These are phyloP conservation scores for Margaritifera margaritifera DNA, from an alignment of 2,888 invertebrate genomes.

Conservation along the genomic window DNA sequence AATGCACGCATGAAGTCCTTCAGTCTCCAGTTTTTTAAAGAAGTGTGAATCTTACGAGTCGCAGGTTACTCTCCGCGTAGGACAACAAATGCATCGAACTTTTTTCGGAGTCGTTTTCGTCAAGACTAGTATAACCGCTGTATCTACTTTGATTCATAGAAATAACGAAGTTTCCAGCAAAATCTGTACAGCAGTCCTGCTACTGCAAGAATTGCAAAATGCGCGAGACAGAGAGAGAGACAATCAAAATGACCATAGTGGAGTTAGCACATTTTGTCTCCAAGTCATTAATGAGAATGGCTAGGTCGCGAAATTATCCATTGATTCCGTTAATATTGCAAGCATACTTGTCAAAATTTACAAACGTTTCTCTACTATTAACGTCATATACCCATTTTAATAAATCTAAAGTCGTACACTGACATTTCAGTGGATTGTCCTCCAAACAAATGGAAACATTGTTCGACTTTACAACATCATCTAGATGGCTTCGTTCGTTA, in stretches of 20 bases:
- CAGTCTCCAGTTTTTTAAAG: slow-evolving; percentile 15
- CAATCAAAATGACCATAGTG: too few species aligned
- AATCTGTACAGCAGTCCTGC: slow-evolving; percentile 24
- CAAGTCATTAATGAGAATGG: too few species aligned
- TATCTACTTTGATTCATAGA: slow-evolving; percentile 20
- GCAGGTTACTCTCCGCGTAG: slow-evolving; percentile 24
- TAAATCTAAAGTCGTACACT: slow-evolving; percentile 11
- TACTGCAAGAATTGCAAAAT: slow-evolving; percentile 13
- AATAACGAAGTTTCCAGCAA: slow-evolving; percentile 35
- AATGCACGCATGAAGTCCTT: slow-evolving; percentile 34
- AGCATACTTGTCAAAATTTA: too few species aligned
- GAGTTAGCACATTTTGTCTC: too few species aligned
- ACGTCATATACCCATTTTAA: slow-evolving; percentile 23
- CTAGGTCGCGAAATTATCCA: too few species aligned
- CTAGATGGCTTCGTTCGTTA: too few species aligned
- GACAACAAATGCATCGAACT: slow-evolving; percentile 39
- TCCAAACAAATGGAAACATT: slow-evolving; percentile 22
- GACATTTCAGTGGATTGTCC: slow-evolving; percentile 9
- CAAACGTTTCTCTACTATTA: too few species aligned
- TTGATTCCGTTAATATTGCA: too few species aligned
- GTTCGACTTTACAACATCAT: too few species aligned
- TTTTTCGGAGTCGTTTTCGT: slow-evolving; percentile 2
- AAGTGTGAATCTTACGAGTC: slow-evolving; percentile 13
- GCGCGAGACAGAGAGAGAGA: too few species aligned
- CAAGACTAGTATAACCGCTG: too few species aligned